Evolutionary conservation across 2,113 vertebrate genomes (phyloP).

Genomic region (Chlorocebus sabaeus): DNA sequence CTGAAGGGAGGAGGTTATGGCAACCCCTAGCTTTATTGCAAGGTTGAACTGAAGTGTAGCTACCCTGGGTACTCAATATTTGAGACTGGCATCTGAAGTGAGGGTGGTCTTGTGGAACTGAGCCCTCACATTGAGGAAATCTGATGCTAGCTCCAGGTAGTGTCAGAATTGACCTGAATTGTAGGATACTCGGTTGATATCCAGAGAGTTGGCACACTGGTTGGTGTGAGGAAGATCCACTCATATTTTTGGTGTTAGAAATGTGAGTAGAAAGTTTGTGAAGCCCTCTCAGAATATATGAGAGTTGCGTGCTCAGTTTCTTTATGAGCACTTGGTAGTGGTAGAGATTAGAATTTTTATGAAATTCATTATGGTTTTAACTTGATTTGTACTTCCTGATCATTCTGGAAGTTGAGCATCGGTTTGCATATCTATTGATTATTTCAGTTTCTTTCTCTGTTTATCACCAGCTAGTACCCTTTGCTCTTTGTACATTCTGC

Average conservation of each 20-base stretch:
- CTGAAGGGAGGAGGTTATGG: neutral
- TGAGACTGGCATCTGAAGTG: neutral
- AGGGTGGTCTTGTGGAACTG: no score
- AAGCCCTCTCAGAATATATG: neutral
- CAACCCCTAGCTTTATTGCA: neutral
- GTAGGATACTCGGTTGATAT: neutral
- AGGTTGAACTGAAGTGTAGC: neutral
- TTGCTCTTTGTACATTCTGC: neutral
- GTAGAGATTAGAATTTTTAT: neutral
- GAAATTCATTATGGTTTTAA: neutral
- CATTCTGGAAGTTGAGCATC: neutral
- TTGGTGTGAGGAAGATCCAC: neutral
- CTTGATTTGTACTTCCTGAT: neutral
- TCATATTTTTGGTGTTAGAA: neutral
- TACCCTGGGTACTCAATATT: accelerated
- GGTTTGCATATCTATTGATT: neutral
- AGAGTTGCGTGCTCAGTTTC: accelerated
- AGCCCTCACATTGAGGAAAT: neutral
- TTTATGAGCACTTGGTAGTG: neutral
- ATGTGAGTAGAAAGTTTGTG: neutral
- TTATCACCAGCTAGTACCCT: neutral
- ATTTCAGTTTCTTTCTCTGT: neutral
- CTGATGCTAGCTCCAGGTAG: no score
- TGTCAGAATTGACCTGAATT: neutral
- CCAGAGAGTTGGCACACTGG: neutral